Evolutionary conservation across 2,888 invertebrate species (phyloP).

Genomic region (Coremacera marginata): DNA sequence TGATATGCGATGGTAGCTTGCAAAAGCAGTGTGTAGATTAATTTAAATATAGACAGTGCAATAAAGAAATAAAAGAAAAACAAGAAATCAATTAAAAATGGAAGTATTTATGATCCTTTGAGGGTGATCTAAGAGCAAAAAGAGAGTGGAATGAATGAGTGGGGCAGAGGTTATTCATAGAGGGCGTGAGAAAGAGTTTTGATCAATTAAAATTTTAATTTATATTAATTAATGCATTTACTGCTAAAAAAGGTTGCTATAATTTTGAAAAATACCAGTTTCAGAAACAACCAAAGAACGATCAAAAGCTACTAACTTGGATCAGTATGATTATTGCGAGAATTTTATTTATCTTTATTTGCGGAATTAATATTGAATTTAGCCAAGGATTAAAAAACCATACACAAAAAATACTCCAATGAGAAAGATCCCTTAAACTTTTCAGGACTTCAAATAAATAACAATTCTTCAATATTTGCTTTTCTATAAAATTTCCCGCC

Average conservation of each 20-base stretch:
- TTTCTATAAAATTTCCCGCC: too few species aligned
- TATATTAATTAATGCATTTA: background rate
- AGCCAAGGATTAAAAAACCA: too few species aligned
- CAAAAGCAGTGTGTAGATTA: slow-evolving; percentile 22
- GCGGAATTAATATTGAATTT: too few species aligned
- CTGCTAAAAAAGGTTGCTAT: background rate
- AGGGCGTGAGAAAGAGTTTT: slow-evolving; percentile 28
- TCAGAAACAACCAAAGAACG: too few species aligned
- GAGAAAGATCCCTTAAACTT: too few species aligned
- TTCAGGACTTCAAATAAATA: too few species aligned
- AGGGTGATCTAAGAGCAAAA: background rate
- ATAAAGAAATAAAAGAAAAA: background rate
- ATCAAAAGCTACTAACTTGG: too few species aligned
- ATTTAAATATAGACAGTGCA: slow-evolving; percentile 20
- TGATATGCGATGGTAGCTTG: slow-evolving; percentile 27
- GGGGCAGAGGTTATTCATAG: background rate
- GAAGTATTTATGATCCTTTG: slow-evolving; percentile 10
- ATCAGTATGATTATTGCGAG: too few species aligned
- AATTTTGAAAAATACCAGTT: too few species aligned
- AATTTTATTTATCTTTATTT: too few species aligned
- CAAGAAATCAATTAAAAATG: slow-evolving; percentile 3
- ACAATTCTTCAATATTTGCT: too few species aligned
- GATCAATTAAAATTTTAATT: background rate
- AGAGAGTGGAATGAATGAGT: background rate
- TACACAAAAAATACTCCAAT: too few species aligned